phyloP scores from a whole-genome alignment of 1,140 invertebrate species.

The Protaetia brevitarsis region DNA sequence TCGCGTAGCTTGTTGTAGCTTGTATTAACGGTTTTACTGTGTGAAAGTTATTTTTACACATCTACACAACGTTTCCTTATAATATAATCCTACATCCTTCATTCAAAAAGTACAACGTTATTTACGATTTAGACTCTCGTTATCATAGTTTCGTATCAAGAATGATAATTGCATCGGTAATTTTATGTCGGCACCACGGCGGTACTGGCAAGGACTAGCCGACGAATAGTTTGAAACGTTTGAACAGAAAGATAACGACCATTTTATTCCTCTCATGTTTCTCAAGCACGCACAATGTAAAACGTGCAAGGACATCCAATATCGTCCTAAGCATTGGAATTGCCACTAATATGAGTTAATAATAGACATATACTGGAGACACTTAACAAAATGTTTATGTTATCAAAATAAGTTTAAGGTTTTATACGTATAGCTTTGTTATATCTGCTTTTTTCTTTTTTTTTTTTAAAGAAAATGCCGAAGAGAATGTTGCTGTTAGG shows the following conservation, averaged over 20 bases:
- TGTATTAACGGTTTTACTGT: background rate
- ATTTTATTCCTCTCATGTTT: conserved; percentile 8
- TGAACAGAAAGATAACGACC: background rate
- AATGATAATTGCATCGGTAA: conserved; percentile 11
- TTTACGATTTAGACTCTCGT: conserved; percentile 2
- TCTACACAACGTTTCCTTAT: background rate
- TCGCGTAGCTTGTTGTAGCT: too few species aligned
- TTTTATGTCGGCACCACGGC: background rate
- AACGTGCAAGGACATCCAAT: conserved; percentile 3
- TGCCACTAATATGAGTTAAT: conserved; percentile 8
- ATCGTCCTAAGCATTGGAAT: background rate
- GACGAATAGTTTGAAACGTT: conserved; percentile 1
- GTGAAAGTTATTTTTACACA: background rate
- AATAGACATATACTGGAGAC: background rate
- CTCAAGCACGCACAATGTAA: background rate
- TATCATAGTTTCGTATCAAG: background rate
- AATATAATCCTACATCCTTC: background rate
- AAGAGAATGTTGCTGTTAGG: too few species aligned
- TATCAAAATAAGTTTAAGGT: too few species aligned
- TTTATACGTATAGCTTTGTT: too few species aligned
- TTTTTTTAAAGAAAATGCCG: too few species aligned
- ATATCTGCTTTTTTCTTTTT: too few species aligned
- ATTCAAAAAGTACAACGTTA: background rate
- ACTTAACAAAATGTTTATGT: conserved; percentile 1
- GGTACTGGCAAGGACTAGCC: background rate